Base-by-base conservation (phyloP, 2,797 vertebrate genomes). In the Myotis daubentonii region DNA sequence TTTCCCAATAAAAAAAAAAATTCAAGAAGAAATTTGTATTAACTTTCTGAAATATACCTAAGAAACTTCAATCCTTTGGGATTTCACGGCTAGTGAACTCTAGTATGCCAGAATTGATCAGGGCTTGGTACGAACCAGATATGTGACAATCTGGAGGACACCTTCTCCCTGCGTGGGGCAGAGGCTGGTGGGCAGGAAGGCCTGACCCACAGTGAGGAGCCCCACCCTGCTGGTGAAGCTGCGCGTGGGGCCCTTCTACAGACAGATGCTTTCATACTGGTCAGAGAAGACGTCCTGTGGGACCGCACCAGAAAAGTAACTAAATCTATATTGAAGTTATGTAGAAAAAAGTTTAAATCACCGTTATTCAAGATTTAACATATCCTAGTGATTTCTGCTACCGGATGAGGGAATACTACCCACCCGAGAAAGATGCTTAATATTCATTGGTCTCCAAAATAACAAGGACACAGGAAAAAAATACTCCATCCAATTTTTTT, bases 401-500 rank as follows among this genome's bases (percentile, higher is more conserved):
- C 30, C 62, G 85, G 57, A 89, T 66, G 79, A 89, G 33, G 49
- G 30, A 92, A 49, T 78, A 62, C 49, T 23, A 49, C 15, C 7
- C 20, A 51, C n/a, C 17, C 12, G 44, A 94, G 71, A 71, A 85
- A 83, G 16, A 79, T 72, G 16, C 1, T 94, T 83, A 72, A 20
- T 55, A 82, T 65, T 87, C 8, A n/a, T 12, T 86, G 51, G 65
- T 83, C 65, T 96, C 47, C 38, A 95, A 94, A 95, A 49, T 82
- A 91, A 81, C 23, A 88, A 85, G 68, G 25, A 87, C 7, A 16
- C 11, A 76, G 76, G 68, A 44, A 79, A 49, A 91, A 83, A 65
- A 33, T 10, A 70, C 10, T 94, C 47, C 57, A 89, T 13, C 2
- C 6, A 2, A 16, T 25, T 57, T 93, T 74, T 81, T 38, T 84